phyloP scores from a whole-genome alignment of 2,888 invertebrate species.

The Mellilla xanthometata region DNA sequence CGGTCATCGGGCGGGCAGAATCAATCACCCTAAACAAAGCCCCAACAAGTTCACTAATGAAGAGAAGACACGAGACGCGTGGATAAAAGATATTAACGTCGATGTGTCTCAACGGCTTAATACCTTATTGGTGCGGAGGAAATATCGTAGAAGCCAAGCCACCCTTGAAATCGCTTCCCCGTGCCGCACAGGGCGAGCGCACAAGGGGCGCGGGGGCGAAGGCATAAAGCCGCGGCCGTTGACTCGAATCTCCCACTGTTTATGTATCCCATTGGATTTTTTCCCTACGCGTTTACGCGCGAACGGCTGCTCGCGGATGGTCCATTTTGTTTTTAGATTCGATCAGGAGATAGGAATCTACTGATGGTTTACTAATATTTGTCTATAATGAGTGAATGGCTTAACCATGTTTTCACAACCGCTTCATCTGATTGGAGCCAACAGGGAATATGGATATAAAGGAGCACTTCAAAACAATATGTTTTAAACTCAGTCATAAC shows the following conservation, averaged over 20 bases:
- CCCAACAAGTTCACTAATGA: conserved; percentile 49
- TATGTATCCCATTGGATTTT: conserved; percentile 71
- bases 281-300: conserved; percentile 61
- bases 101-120: conserved; percentile 66
- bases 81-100: conserved; percentile 62
- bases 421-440: background rate
- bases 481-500: no score
- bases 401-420: conserved; percentile 3
- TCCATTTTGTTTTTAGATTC: conserved; percentile 58
- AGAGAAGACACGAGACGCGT: conserved; percentile 36
- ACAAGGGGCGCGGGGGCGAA: conserved; percentile 39
- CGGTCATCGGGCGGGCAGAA: conserved; percentile 35
- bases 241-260: conserved; percentile 77
- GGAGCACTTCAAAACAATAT: no score
- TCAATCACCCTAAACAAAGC: conserved; percentile 54
- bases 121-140: conserved; percentile 64
- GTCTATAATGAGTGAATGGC: conserved; percentile 10
- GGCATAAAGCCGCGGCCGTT: conserved; percentile 70
- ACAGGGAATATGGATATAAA: no score
- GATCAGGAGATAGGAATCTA: conserved; percentile 39
- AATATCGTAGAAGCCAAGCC: conserved; percentile 60
- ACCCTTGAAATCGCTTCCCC: conserved; percentile 71
- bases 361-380: conserved; percentile 21
- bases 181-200: conserved; percentile 45
- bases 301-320: conserved; percentile 61